Conservation (phyloP, 2,888 invertebrate species). For the Lasioglossum figueresi region DNA sequence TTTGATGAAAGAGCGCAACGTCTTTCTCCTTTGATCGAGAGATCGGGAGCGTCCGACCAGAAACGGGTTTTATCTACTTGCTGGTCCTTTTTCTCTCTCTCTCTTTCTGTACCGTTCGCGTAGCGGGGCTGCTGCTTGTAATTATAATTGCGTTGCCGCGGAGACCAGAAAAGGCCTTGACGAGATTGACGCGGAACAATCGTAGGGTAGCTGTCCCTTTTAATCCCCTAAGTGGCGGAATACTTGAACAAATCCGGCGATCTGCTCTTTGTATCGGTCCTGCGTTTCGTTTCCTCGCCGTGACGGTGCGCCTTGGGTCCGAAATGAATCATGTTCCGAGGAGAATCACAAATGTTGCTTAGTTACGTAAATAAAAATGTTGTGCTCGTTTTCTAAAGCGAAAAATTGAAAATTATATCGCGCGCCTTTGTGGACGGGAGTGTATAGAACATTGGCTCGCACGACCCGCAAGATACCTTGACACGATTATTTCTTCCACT, state of each 20-base stretch:
- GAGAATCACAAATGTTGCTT: background rate
- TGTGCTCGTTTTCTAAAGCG: background rate
- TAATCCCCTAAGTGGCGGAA: constrained; percentile 22
- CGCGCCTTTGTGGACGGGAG: too few relatives aligned
- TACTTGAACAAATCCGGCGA: constrained; percentile 14
- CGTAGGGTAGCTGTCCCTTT: background rate
- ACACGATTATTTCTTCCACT: background rate
- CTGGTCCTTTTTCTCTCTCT: constrained; percentile 1
- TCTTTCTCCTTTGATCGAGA: constrained; percentile 61
- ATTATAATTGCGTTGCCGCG: constrained; percentile 38
- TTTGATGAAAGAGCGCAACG: constrained; percentile 60
- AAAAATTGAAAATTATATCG: too few relatives aligned
- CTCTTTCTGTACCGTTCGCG: background rate
- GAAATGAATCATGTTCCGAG: background rate
- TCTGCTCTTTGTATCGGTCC: background rate
- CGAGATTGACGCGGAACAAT: constrained; percentile 16
- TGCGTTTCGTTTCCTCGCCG: constrained; percentile 12
- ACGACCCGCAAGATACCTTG: background rate
- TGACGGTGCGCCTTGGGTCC: background rate
- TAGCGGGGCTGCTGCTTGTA: background rate
- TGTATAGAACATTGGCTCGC: background rate
- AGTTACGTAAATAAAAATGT: too few relatives aligned
- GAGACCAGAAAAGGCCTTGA: constrained; percentile 14
- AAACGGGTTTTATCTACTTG: constrained; percentile 42
- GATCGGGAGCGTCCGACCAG: constrained; percentile 36